Conservation (phyloP, 2,888 invertebrate species). For the Luperina nickerlii region DNA sequence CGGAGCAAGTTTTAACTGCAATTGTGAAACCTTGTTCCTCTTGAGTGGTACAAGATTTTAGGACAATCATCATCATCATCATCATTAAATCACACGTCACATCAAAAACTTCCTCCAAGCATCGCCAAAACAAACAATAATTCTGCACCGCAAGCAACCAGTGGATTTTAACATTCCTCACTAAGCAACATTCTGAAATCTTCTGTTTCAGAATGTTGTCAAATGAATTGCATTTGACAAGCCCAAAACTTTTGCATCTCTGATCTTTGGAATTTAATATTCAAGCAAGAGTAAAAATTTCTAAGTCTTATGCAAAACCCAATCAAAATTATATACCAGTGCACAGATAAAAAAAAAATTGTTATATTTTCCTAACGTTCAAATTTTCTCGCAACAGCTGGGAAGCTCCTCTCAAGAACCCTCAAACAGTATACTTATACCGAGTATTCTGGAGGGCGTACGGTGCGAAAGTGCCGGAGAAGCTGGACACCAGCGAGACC, state of each 20-base stretch:
- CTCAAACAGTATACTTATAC: conserved; percentile 95
- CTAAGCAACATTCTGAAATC: too few relatives aligned
- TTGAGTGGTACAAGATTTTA: not conserved
- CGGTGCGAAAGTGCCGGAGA: conserved; percentile 91
- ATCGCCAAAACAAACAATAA: not conserved
- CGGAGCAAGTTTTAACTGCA: not conserved
- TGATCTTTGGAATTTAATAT: not conserved
- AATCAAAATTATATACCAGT: not conserved
- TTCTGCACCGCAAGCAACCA: not conserved
- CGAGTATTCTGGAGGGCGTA: conserved; percentile 95
- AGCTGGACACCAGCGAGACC: conserved; percentile 93
- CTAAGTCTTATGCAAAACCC: not conserved
- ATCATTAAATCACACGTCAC: not conserved
- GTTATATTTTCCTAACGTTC: not conserved
- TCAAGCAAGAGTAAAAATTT: not conserved
- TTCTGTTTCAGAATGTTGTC: not conserved
- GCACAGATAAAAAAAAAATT: rapidly evolving
- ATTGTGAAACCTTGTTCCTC: not conserved
- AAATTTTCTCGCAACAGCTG: conserved; percentile 85
- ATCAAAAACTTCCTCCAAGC: not conserved
- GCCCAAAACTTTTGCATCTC: too few relatives aligned
- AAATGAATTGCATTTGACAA: not conserved
- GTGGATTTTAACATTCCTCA: not conserved
- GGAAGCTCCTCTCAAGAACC: conserved; percentile 95
- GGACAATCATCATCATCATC: too few relatives aligned